These are phyloP conservation scores for Harlomillsia oculata DNA, from an alignment of 1,140 invertebrate species.

Conservation along the genomic window DNA sequence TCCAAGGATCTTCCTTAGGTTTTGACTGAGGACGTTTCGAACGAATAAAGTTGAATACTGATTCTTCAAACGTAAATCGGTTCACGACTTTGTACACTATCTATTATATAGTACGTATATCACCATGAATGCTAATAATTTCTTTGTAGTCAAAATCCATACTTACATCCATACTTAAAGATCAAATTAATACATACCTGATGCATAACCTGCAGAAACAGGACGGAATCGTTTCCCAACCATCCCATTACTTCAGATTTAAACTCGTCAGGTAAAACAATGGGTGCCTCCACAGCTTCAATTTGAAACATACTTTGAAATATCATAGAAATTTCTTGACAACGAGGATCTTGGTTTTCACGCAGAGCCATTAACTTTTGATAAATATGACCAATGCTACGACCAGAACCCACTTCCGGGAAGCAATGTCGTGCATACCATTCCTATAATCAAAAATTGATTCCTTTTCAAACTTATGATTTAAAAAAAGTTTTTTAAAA, in stretches of 20 bases:
- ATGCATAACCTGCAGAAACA: conserved; percentile 22
- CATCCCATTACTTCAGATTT: conserved; percentile 22
- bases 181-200: conserved; percentile 19
- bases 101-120: no score
- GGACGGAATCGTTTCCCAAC: conserved; percentile 15
- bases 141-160: no score
- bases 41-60: conserved; percentile 41
- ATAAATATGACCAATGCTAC: conserved; percentile 7
- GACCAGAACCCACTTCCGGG: background rate
- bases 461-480: no score
- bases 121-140: no score
- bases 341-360: background rate
- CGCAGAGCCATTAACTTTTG: conserved; percentile 10
- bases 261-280: conserved; percentile 24
- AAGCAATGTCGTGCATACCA: conserved; percentile 13
- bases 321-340: conserved; percentile 8
- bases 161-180: no score
- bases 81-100: conserved; percentile 41
- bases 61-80: conserved; percentile 40
- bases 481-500: no score
- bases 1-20: conserved; percentile 12
- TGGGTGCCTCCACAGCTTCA: background rate
- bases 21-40: conserved; percentile 39
- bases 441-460: background rate
- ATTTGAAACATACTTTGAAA: conserved; percentile 19